Conservation (phyloP, 2,113 vertebrate species). For the Centropus bengalensis region DNA sequence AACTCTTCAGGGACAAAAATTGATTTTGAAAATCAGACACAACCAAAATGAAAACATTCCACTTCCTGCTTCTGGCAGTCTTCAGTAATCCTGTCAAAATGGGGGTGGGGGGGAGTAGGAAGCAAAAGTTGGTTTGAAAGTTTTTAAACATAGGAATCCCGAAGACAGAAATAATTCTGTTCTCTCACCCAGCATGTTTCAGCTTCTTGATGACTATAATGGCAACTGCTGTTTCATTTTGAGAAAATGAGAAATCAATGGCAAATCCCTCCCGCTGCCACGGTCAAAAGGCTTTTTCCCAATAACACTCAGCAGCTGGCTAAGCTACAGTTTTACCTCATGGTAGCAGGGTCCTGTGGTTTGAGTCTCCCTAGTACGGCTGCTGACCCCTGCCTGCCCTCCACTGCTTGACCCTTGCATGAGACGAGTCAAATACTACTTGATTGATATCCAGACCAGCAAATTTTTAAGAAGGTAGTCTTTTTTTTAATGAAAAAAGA, state of each 20-base stretch:
- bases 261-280: neutral
- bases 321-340: neutral
- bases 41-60: neutral
- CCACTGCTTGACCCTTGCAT: neutral
- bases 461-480: neutral
- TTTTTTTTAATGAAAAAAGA: neutral
- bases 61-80: neutral
- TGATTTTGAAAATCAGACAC: neutral
- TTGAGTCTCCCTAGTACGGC: neutral
- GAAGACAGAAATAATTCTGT: neutral
- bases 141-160: neutral
- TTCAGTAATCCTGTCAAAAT: neutral
- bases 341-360: rapidly evolving
- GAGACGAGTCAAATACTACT: neutral
- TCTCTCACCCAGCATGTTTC: neutral
- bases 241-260: neutral
- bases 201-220: neutral
- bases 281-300: neutral
- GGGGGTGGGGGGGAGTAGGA: neutral
- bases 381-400: neutral
- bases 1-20: neutral
- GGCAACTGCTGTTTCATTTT: neutral
- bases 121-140: neutral
- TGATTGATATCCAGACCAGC: neutral
- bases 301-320: neutral